phyloP scores from a whole-genome alignment of 2,888 invertebrate genomes.

The Drosophila eohydei region DNA sequence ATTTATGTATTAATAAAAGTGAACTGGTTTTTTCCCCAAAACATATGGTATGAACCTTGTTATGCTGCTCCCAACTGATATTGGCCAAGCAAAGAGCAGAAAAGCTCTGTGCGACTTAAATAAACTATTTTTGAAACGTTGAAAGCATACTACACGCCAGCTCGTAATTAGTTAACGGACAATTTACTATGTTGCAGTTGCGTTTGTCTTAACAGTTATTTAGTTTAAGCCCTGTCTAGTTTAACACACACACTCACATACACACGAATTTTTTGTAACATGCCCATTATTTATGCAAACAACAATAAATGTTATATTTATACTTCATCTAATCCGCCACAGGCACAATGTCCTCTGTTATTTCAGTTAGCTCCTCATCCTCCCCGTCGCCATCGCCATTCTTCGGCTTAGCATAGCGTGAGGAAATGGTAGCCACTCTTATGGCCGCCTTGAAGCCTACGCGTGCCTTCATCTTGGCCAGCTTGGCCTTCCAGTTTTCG shows the following conservation, averaged over 20 bases:
- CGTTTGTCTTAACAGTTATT: constrained; percentile 60
- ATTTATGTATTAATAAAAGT: constrained; percentile 46
- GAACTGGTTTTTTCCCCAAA: constrained; percentile 41
- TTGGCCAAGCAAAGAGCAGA: constrained; percentile 36
- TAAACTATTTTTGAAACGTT: constrained; percentile 50
- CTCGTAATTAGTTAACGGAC: constrained; percentile 39
- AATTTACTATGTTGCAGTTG: constrained; percentile 50
- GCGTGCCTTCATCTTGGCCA: constrained; percentile 88
- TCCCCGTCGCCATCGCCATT: constrained; percentile 61
- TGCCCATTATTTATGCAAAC: constrained; percentile 64
- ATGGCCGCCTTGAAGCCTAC: constrained; percentile 89
- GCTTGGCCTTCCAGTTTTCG: constrained; percentile 89
- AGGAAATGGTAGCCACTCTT: constrained; percentile 87
- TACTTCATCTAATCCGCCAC: constrained; percentile 61
- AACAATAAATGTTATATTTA: constrained; percentile 77
- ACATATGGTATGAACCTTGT: constrained; percentile 44
- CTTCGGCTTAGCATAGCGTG: constrained; percentile 76
- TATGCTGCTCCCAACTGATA: constrained; percentile 25
- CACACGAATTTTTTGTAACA: constrained; percentile 68
- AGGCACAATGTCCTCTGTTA: constrained; percentile 62
- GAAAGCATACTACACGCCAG: constrained; percentile 42
- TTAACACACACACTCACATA: constrained; percentile 36
- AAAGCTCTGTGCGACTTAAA: constrained; percentile 54
- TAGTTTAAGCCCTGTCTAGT: constrained; percentile 61
- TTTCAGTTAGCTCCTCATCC: constrained; percentile 61